Evolutionary conservation across 2,888 invertebrate genomes (phyloP), one percentile per base, ranked within the genome.

Genomic region (Aphodius sticticus): DNA sequence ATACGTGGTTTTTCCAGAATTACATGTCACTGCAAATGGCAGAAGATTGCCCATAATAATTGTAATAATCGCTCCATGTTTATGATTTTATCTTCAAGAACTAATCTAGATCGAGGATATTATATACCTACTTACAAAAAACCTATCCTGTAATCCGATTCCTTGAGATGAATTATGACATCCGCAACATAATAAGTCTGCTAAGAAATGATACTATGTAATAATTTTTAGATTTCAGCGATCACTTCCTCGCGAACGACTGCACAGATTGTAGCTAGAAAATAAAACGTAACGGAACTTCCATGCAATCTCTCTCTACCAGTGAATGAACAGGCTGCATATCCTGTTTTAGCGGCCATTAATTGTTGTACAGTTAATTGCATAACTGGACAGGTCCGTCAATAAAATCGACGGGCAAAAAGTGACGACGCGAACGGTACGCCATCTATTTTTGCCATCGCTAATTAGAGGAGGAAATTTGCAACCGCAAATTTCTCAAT

Each of bases 211-310:
- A 53, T 53, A 53, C 53, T 12, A 53, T 5, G 12, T 12, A 26
- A 53, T 53, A 53, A 53, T 53, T 53, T 53, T 53, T 53, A 9
- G 53, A 53, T 53, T 53, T 53, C 53, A 53, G 12, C 12, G 53
- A 53, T 53, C 53, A 53, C 53, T 53, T 53, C 53, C 53, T 53
- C 53, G 26, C 26, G 26, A 53, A 53, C 6, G 53, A 53, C 53
- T 53, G 53, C 53, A 53, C 53, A 53, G 53, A 53, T 12, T 53
- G 53, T 5, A 53, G 53, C 7, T 53, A 7, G 53, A 53, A 53
- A 53, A 53, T 53, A 53, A 53, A 53, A 53, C 53, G 53, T 53
- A 53, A 53, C 53, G 53, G 53, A 53, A 53, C 53, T 53, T 53
- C 53, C 53, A 53, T 53, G 53, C 53, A 53, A 12, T 53, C 7